Base-by-base conservation (phyloP, 2,797 vertebrate genomes). In the Apodemus agrarius region DNA sequence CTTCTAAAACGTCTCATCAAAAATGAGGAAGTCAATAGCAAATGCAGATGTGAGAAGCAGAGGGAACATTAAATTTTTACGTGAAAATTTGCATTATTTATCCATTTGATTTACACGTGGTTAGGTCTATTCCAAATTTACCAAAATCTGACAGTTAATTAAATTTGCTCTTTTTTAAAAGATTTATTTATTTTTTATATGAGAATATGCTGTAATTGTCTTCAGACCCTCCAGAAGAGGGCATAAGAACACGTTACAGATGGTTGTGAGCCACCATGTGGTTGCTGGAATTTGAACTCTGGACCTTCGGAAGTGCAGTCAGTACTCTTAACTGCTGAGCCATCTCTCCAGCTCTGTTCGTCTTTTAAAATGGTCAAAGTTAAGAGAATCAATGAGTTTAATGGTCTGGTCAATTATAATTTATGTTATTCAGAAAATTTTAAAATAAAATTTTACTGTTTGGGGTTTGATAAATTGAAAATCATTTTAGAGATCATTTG, bases 361-460 rank as follows among this genome's bases (percentile, higher is more conserved):
- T 89, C 67, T 12, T 34, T 80, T 91, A 79, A 16, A 89, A 89
- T n/a, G 12, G 24, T 2, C 16, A 89, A 80, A 90, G 88, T 84
- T 92, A 93, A 82, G 2, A 91, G 12, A 92, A 24, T 22, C 1
- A 40, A 92, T 46, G 21, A 69, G 3, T 16, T n/a, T 69, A 4
- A 91, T 9, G 34, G 13, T 52, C 2, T 54, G 7, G 67, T 75
- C 8, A 95, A 85, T 31, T 46, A n/a, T 31, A 82, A 79, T 94
- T 96, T 80, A 21, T 37, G 21, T 89, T 95, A 61, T 69, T 94
- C 29, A 78, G 2, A 78, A 8, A 57, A 2, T 2, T 69, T 94
- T 91, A 16, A 95, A 90, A 72, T 2, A 94, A 88, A 88, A 81
- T 85, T 95, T 96, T 37, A 52, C 22, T 85, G 87, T 88, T 80